These are phyloP conservation scores for Xestoiulus laeticollis DNA, from an alignment of 2,888 invertebrate genomes.

Conservation along the genomic window DNA sequence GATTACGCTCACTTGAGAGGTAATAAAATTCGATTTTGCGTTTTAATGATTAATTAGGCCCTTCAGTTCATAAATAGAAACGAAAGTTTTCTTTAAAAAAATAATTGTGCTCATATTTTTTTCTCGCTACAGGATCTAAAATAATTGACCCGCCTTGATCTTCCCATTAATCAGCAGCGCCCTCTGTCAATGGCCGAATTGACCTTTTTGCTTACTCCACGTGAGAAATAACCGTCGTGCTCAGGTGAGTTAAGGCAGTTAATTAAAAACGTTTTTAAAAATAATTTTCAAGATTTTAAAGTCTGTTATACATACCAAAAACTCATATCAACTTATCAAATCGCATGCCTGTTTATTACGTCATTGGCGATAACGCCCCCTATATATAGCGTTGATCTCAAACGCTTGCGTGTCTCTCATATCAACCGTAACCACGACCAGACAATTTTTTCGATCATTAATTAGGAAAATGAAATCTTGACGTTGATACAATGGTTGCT, in stretches of 20 bases:
- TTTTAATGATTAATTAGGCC: slow-evolving; percentile 27
- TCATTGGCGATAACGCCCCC: background rate
- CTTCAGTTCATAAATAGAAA: slow-evolving; percentile 8
- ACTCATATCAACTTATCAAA: background rate
- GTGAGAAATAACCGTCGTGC: slow-evolving; percentile 2
- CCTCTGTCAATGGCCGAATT: slow-evolving; percentile 3
- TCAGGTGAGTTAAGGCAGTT: background rate
- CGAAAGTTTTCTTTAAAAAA: background rate
- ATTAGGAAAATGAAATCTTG: slow-evolving; percentile 31
- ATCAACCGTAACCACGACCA: slow-evolving; percentile 39
- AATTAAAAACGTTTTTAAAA: slow-evolving; percentile 35
- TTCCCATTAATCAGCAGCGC: slow-evolving; percentile 27
- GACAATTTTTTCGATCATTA: slow-evolving; percentile 43
- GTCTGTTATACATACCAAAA: background rate
- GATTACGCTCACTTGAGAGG: background rate
- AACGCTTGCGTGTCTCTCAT: slow-evolving; percentile 25
- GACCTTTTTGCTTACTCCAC: slow-evolving; percentile 17
- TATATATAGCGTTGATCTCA: background rate
- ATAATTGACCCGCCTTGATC: background rate
- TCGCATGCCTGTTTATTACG: background rate
- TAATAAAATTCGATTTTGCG: slow-evolving; percentile 10
- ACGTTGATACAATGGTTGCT: slow-evolving; percentile 24
- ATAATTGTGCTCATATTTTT: background rate
- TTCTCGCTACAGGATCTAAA: background rate
- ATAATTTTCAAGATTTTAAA: background rate